Conservation (phyloP, 2,888 invertebrate genomes). For the Himalopsyche anomala region DNA sequence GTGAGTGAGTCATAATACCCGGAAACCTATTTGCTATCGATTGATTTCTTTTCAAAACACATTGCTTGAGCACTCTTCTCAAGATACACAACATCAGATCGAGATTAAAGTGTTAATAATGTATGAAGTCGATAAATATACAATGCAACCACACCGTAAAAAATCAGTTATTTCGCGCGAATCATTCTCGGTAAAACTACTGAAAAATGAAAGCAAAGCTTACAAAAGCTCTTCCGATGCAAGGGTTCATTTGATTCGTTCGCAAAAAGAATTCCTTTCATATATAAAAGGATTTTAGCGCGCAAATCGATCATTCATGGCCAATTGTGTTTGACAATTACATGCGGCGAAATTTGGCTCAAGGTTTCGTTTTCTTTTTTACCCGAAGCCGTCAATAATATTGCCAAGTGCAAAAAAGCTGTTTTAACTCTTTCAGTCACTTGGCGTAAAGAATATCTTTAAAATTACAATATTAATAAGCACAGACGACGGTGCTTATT, state of each 20-base stretch:
- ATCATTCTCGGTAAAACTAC: not conserved
- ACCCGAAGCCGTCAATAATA: not conserved
- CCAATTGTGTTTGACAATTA: conserved; percentile 31
- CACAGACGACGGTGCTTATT: no score
- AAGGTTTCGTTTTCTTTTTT: conserved; percentile 1
- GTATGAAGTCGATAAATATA: no score
- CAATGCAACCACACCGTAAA: no score
- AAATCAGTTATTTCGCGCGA: not conserved
- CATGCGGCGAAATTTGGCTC: conserved; percentile 15
- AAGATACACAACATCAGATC: no score
- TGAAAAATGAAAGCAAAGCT: not conserved
- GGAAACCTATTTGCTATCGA: no score
- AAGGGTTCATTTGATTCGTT: not conserved
- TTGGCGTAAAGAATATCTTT: no score
- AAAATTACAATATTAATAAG: no score
- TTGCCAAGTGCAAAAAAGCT: not conserved
- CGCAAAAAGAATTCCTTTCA: not conserved
- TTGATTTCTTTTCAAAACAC: no score
- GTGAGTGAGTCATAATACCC: no score
- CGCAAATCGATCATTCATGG: conserved; percentile 12
- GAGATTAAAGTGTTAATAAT: no score
- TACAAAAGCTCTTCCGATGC: not conserved
- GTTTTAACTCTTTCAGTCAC: not conserved
- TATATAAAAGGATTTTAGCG: not conserved
- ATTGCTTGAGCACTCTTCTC: no score